phyloP scores from a whole-genome alignment of 2,888 invertebrate genomes.

The Notocelia uddmanniana region DNA sequence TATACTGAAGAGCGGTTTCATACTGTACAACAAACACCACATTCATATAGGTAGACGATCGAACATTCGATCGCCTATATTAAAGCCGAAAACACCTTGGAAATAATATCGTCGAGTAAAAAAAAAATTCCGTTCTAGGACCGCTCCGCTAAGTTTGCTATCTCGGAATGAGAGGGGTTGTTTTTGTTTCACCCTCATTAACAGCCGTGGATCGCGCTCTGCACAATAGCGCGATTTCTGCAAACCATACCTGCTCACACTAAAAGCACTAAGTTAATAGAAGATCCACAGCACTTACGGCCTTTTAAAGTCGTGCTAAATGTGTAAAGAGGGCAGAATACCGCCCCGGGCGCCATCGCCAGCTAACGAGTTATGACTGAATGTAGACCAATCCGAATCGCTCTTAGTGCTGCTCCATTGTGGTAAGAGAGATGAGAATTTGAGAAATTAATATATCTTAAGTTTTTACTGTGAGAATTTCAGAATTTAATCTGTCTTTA shows the following conservation, averaged over 20 bases:
- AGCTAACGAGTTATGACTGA: conserved; percentile 39
- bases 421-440: conserved; percentile 20
- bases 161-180: conserved; percentile 13
- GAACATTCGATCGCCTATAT: background rate
- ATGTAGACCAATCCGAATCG: conserved; percentile 33
- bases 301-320: background rate
- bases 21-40: too few relatives aligned
- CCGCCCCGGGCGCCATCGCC: conserved; percentile 16
- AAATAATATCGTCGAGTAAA: conserved; percentile 8
- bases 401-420: conserved; percentile 32
- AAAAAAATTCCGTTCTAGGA: background rate
- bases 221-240: conserved; percentile 33
- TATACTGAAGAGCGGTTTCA: too few relatives aligned
- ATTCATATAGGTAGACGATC: too few relatives aligned
- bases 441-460: conserved; percentile 33
- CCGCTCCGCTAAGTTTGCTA: background rate
- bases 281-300: background rate
- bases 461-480: background rate
- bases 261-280: background rate
- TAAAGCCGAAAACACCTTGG: background rate
- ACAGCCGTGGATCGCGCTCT: conserved; percentile 23
- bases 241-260: conserved; percentile 2
- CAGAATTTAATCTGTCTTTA: background rate
- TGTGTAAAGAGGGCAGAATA: conserved; percentile 15
- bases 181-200: conserved; percentile 41